Base-by-base conservation (phyloP, 1,140 invertebrate genomes). In the Penaeus chinensis region DNA sequence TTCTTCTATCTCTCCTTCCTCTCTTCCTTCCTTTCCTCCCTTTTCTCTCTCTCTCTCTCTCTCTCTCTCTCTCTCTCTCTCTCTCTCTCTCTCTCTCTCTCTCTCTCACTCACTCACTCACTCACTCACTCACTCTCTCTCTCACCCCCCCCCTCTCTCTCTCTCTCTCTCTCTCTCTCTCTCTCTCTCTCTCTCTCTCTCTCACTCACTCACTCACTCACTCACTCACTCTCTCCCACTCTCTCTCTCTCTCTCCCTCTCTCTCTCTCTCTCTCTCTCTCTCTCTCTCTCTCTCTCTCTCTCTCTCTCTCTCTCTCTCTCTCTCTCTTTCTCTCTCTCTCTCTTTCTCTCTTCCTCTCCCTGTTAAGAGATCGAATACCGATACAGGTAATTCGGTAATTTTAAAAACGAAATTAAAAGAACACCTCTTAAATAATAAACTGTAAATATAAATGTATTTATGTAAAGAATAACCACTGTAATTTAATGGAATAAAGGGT, bases 1-100 rank as follows among this genome's bases (percentile, higher is more conserved):
- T 76, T 76, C 71, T 76, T 76, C 71, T 76, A 22, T 27, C 24
- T 76, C 71, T 32, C 32, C 71, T 76, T 76, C 71, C 24, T 76
- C 71, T 76, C 32, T 24, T 32, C 32, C 71, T 76, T 76, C 71
- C 32, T 76, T 27, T 32, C 32, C 71, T 32, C 32, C 71, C 32
- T 32, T 27, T 32, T 22, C 71, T 32, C 32, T 27, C 32, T 76
- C 71, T 32, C 32, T 27, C 32, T 76, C 27, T 76, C 32, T 27
- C 24, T 76, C 71, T 32, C 32, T 27, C 32, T 76, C 71, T 76
- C 32, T 27, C 24, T 76, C 71, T 76, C 32, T 27, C 32, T 76
- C 71, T 76, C 32, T 27, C 24, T 76, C 71, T 76, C 32, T 27
- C 32, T 76, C 71, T 32, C 32, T 27, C 24, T 76, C 27, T 22